phyloP scores from a whole-genome alignment of 2,888 invertebrate species.

The Sarcophaga caerulescens region DNA sequence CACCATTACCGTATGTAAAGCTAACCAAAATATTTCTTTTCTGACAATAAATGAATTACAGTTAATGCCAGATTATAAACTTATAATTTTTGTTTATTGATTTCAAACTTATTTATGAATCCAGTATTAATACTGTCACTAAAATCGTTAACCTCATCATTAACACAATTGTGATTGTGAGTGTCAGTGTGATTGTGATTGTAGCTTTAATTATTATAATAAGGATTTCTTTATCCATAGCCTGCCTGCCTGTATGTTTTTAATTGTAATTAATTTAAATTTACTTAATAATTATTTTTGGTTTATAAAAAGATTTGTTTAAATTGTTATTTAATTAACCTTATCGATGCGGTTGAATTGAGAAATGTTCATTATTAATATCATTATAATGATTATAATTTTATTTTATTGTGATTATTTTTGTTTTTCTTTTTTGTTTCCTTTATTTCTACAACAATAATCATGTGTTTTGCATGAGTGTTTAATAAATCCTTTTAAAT shows the following conservation, averaged over 20 bases:
- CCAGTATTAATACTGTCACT: background rate
- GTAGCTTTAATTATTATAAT: background rate
- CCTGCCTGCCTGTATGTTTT: background rate
- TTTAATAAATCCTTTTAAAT: background rate
- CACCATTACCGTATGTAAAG: no score
- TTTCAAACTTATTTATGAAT: background rate
- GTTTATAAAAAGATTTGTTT: slow-evolving; percentile 11
- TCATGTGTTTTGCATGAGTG: background rate
- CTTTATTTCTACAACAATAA: background rate
- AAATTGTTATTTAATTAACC: slow-evolving; percentile 35
- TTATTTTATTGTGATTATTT: background rate
- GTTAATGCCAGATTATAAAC: background rate
- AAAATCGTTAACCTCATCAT: background rate
- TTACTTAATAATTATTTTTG: slow-evolving; percentile 15
- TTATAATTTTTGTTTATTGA: background rate
- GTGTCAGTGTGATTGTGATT: background rate
- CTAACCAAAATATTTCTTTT: no score
- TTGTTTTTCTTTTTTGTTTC: background rate
- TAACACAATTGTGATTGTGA: background rate
- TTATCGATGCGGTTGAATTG: slow-evolving; percentile 17
- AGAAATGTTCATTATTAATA: background rate
- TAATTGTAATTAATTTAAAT: slow-evolving; percentile 12
- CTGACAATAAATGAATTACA: no score
- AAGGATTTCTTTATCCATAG: background rate
- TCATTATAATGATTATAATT: background rate